phyloP scores from a whole-genome alignment of 2,113 vertebrate species.

The Ophiodon elongatus region DNA sequence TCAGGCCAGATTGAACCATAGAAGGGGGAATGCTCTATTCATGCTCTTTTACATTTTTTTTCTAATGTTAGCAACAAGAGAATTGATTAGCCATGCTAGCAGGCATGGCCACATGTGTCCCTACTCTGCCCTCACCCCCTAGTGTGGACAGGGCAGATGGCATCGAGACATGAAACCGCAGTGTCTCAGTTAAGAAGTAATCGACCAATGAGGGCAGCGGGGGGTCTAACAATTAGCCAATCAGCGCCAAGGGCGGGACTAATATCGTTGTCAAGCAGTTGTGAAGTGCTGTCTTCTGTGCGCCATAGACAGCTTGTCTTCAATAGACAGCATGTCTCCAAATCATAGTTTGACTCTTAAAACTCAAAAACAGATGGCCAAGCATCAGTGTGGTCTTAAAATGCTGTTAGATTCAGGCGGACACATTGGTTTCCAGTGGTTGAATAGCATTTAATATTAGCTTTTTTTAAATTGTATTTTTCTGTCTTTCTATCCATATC shows the following conservation, averaged over 20 bases:
- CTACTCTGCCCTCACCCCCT: constrained; percentile 44
- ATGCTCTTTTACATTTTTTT: not conserved
- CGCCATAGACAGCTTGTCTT: not conserved
- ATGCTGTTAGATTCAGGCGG: too few species aligned
- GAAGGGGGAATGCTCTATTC: not conserved
- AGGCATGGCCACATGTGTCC: constrained; percentile 20
- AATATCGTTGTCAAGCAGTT: not conserved
- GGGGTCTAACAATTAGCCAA: not conserved
- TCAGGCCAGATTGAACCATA: not conserved
- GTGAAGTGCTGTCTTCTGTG: not conserved
- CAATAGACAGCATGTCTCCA: too few species aligned
- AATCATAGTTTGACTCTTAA: not conserved
- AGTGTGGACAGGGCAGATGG: constrained; percentile 29
- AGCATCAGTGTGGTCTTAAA: too few species aligned
- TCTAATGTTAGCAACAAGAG: constrained; percentile 8
- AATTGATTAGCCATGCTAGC: constrained; percentile 21
- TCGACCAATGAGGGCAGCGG: too few species aligned
- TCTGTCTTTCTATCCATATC: not conserved
- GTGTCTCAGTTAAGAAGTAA: too few species aligned
- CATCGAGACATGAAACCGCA: too few species aligned
- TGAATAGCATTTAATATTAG: too few species aligned
- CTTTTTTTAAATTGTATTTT: not conserved
- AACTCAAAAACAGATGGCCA: not conserved
- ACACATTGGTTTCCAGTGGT: too few species aligned
- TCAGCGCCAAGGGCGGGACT: not conserved